phyloP scores from a whole-genome alignment of 2,797 vertebrate species.

The Halcyon leucocephala region DNA sequence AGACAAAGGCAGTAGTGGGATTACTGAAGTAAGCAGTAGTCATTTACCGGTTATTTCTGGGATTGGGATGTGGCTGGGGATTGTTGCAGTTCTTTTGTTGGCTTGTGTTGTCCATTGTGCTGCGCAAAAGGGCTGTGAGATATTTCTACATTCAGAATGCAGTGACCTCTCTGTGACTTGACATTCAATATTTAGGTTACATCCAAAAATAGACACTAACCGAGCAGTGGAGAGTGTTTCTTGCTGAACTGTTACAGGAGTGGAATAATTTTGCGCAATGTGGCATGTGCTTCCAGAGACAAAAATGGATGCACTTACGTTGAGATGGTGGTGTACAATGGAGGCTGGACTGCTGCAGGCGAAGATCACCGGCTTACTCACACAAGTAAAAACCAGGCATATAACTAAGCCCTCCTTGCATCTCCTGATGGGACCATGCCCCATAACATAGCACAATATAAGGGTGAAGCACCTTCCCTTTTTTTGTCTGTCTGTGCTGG shows the following conservation, averaged over 20 bases:
- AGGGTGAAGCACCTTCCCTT: background rate
- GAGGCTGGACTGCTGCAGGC: background rate
- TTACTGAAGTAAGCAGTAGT: background rate
- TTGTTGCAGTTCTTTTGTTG: background rate
- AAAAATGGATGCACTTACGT: background rate
- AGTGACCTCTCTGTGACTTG: background rate
- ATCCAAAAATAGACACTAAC: background rate
- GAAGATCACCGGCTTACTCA: background rate
- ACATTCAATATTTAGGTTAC: conserved; percentile 34
- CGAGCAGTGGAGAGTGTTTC: background rate
- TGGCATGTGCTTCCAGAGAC: background rate
- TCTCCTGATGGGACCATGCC: background rate
- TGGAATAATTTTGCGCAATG: background rate
- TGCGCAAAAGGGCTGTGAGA: background rate
- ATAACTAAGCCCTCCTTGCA: background rate
- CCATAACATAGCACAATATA: background rate
- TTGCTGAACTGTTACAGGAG: background rate
- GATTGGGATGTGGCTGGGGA: background rate
- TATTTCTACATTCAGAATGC: background rate
- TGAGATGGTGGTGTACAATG: background rate
- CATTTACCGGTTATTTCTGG: background rate
- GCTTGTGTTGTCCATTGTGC: background rate
- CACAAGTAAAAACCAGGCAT: background rate
- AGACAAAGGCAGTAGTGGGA: background rate
- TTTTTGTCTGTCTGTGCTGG: background rate